phyloP scores from a whole-genome alignment of 2,888 invertebrate genomes.

The Eupeodes luniger region DNA sequence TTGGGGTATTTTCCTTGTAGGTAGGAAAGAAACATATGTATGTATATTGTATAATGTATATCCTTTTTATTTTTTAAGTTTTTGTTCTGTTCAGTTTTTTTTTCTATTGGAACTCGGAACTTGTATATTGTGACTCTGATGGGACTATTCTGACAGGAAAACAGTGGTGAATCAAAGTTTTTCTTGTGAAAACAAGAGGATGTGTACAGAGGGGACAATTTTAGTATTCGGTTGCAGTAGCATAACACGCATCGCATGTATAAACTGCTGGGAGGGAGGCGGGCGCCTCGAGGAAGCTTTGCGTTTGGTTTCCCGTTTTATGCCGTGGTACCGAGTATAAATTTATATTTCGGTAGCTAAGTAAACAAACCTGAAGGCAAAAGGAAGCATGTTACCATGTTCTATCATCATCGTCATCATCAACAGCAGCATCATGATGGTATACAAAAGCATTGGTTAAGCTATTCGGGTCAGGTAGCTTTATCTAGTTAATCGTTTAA shows the following conservation, averaged over 20 bases:
- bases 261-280: constrained; percentile 8
- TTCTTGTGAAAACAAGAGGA: constrained; percentile 50
- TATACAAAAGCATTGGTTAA: background rate
- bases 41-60: background rate
- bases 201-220: constrained; percentile 57
- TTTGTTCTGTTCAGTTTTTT: constrained; percentile 13
- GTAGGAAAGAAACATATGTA: too few relatives aligned
- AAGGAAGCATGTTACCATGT: background rate
- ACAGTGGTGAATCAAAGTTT: constrained; percentile 70
- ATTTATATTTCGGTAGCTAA: constrained; percentile 23
- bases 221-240: constrained; percentile 73
- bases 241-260: constrained; percentile 67
- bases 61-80: constrained; percentile 2
- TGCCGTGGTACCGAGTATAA: background rate
- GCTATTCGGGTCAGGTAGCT: constrained; percentile 69
- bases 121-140: background rate
- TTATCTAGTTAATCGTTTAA: constrained; percentile 69
- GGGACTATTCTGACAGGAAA: constrained; percentile 40
- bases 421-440: background rate
- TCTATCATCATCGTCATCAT: background rate
- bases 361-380: constrained; percentile 13
- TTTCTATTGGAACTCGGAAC: background rate
- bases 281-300: constrained; percentile 20
- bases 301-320: constrained; percentile 19
- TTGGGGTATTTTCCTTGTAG: constrained; percentile 11